Evolutionary conservation across 2,797 vertebrate genomes (phyloP).

Genomic region (Vespertilio murinus): DNA sequence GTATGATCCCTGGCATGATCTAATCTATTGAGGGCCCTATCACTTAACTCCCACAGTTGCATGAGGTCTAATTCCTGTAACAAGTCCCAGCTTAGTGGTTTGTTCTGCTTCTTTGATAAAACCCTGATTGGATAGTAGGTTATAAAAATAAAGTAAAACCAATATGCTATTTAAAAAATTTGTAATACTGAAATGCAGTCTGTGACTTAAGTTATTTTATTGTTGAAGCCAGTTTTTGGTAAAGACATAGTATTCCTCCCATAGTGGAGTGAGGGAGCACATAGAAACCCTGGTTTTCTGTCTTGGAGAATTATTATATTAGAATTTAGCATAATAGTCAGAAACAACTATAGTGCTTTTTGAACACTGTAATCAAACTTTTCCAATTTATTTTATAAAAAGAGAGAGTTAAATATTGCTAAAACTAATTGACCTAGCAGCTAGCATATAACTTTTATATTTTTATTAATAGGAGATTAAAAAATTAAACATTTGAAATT

Average conservation of each 20-base stretch:
- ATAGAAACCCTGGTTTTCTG: neutral
- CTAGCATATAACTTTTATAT: neutral
- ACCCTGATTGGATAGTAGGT: neutral
- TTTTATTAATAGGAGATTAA: slow-evolving; percentile 15
- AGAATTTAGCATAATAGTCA: slow-evolving; percentile 2
- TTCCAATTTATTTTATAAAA: slow-evolving; percentile 17
- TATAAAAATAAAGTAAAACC: neutral
- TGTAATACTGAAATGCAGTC: neutral
- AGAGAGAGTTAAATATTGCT: neutral
- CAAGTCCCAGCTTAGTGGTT: neutral
- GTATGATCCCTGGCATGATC: too few species aligned
- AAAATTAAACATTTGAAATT: slow-evolving; percentile 40
- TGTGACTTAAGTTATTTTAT: neutral
- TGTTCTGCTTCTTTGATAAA: neutral
- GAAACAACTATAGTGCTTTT: neutral
- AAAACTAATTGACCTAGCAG: neutral
- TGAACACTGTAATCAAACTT: neutral
- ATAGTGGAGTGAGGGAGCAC: neutral
- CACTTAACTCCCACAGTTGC: neutral
- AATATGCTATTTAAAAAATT: neutral
- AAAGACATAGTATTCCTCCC: neutral
- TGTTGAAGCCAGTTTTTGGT: neutral
- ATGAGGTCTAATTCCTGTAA: neutral
- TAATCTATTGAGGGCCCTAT: neutral
- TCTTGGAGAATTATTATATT: neutral